Conservation (phyloP, 2,888 invertebrate genomes). For the Nomada fucata region DNA sequence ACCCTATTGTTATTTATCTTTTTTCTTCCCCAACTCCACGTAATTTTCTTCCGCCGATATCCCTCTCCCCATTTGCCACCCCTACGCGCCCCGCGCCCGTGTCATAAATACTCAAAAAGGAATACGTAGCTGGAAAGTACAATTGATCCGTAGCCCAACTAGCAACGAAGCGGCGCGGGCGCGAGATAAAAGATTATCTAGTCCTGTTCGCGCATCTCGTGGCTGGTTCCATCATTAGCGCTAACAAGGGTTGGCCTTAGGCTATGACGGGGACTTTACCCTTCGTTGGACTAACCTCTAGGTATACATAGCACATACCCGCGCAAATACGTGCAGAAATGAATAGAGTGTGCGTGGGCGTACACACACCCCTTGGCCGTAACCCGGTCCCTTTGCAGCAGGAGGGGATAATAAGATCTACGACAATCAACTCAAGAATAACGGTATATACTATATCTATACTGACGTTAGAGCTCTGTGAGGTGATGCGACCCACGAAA, state of each 20-base stretch:
- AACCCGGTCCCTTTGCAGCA: conserved; percentile 70
- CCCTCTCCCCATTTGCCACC: neutral
- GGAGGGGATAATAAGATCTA: conserved; percentile 83
- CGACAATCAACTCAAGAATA: conserved; percentile 81
- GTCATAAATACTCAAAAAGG: too few relatives aligned
- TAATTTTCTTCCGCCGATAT: too few relatives aligned
- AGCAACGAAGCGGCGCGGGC: neutral
- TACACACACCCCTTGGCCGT: conserved; percentile 52
- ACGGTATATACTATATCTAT: conserved; percentile 31
- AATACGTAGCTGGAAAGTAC: too few relatives aligned
- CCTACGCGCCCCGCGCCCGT: neutral
- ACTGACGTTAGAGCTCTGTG: neutral
- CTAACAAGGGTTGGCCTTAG: conserved; percentile 81
- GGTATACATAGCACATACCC: conserved; percentile 45
- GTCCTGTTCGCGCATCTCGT: conserved; percentile 69
- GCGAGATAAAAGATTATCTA: conserved; percentile 32
- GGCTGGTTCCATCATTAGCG: conserved; percentile 80
- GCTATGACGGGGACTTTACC: conserved; percentile 66
- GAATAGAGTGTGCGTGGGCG: conserved; percentile 43
- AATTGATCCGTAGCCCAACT: neutral
- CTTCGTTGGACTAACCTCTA: conserved; percentile 61
- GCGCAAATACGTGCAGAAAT: conserved; percentile 46
- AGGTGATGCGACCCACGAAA: too few relatives aligned
- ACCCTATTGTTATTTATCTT: conserved; percentile 40
- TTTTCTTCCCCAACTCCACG: neutral